Conservation (phyloP, 2,113 vertebrate genomes). For the Paedocypris sp. region DNA sequence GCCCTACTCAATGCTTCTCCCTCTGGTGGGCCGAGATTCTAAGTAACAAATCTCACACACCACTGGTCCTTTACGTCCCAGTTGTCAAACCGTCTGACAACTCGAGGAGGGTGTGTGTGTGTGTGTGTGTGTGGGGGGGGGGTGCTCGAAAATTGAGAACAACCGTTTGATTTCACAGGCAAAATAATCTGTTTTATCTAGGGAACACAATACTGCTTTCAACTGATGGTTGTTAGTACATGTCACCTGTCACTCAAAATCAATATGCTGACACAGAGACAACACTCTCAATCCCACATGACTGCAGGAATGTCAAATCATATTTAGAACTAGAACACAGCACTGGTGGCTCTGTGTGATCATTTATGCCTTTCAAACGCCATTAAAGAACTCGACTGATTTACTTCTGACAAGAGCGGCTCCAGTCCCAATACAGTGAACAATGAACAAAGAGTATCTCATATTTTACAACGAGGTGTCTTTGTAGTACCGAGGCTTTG, state of each 20-base stretch:
- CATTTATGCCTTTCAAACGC: neutral
- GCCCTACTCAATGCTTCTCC: conserved; percentile 36
- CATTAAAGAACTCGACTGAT: conserved; percentile 7
- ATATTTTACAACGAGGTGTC: conserved; percentile 29
- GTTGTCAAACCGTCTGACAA: conserved; percentile 26
- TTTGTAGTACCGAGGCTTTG: conserved; percentile 15
- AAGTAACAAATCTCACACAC: conserved; percentile 44
- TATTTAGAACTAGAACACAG: conserved; percentile 47
- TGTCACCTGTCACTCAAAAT: conserved; percentile 44
- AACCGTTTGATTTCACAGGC: conserved; percentile 26
- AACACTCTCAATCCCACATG: conserved; percentile 43
- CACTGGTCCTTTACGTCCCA: conserved; percentile 34
- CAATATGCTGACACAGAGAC: conserved; percentile 42
- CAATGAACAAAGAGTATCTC: conserved; percentile 28
- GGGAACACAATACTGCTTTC: conserved; percentile 28
- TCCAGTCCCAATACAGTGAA: conserved; percentile 1
- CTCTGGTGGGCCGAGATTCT: conserved; percentile 25
- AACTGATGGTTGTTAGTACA: conserved; percentile 1
- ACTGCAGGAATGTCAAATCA: conserved; percentile 40
- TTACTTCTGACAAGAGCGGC: conserved; percentile 8
- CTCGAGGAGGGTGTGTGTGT: neutral
- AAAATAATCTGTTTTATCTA: neutral
- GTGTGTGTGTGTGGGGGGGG: too few species aligned
- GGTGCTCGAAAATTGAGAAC: conserved; percentile 14
- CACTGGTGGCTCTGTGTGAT: conserved; percentile 29